Base-by-base conservation (phyloP, 2,888 invertebrate species). In the Meiosimyza platycephala region DNA sequence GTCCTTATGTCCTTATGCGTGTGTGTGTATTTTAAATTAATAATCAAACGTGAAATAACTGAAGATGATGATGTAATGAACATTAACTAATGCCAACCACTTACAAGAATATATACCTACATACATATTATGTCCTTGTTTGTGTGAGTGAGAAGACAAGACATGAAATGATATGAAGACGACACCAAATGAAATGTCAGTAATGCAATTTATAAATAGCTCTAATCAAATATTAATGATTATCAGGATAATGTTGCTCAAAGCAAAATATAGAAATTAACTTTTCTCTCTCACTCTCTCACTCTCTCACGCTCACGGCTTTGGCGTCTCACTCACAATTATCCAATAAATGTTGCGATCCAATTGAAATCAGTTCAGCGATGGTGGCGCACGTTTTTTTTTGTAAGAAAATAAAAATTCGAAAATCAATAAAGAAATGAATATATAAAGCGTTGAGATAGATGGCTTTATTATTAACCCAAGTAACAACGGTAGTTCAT, bases 191-290 rank as follows among this genome's bases (percentile, higher is more conserved):
- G 72, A 73, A 73, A 59, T 67, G 69, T 40, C 72, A 33, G 72
- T 78, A 81, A 81, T 81, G 75, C 79, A 78, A 81, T 81, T 81
- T 79, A 77, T 77, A 72, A 76, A 76, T 72, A 47, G 71, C 54
- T 68, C 59, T 52, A 69, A 73, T 73, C 55, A 73, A 73, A 69
- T 59, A 73, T 69, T 73, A 66, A 71, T 52, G 33, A 50, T 48
- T 33, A 59, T 47, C 50, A 40, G 57, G 54, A 67, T 79, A 71
- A 51, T 66, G 51, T 70, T 68, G 22, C 57, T 75, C 67, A 73
- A 48, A 72, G 16, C 50, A 16, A 12, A 65, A 50, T n/a, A 33
- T 50, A 40, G 40, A 9, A 3, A 40, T 40, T 40, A 6, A 40
- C 7, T 6, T 40, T 40, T 40, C 40, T 40, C 9, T 40, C 40